Conservation (phyloP, 1,140 invertebrate species). For the Mamestra configurata region DNA sequence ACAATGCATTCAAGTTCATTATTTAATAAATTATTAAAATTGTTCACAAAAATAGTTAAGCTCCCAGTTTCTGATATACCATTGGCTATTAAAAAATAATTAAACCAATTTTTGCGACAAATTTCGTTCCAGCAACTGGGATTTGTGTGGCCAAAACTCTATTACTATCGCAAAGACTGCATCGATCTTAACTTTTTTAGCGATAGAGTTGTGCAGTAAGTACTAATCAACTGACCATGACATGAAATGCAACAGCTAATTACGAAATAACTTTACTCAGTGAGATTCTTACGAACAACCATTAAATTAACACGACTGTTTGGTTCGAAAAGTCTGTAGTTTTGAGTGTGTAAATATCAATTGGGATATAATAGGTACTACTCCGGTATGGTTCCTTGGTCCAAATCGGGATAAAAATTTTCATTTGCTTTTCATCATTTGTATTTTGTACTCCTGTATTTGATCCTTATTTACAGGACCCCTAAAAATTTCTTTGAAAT, state of each 20-base stretch:
- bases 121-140: no score
- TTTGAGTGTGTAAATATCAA: neutral
- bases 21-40: no score
- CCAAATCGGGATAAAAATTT: no score
- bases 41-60: no score
- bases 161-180: slow-evolving; percentile 32
- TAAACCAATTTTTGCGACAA: no score
- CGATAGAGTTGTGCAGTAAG: slow-evolving; percentile 14
- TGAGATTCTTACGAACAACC: slow-evolving; percentile 5
- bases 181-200: slow-evolving; percentile 37
- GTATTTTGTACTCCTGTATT: no score
- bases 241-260: slow-evolving; percentile 44
- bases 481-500: no score
- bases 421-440: no score
- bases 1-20: neutral
- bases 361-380: neutral
- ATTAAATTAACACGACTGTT: slow-evolving; percentile 12
- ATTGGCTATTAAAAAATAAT: no score
- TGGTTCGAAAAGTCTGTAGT: neutral
- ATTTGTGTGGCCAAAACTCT: neutral
- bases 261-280: slow-evolving; percentile 25
- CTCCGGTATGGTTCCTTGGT: no score
- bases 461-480: no score
- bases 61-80: no score
- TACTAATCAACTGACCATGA: slow-evolving; percentile 20